Evolutionary conservation across 2,113 vertebrate genomes (phyloP).

Genomic region (Carassius carassius): DNA sequence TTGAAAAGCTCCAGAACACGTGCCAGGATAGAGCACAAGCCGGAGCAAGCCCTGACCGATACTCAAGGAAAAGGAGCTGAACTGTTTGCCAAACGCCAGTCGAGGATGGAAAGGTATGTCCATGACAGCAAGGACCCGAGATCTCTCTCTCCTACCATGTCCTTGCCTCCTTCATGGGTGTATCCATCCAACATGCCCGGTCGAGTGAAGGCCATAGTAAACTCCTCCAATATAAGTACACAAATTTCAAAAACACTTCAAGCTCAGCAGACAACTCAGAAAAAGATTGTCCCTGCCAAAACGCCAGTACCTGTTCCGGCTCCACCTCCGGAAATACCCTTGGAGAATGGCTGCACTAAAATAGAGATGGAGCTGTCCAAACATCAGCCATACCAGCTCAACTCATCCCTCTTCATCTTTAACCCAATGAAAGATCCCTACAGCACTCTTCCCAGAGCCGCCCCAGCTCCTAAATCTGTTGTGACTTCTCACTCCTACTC

Average conservation of each 20-base stretch:
- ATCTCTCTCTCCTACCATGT: constrained; percentile 91
- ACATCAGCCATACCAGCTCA: constrained; percentile 87
- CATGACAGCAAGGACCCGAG: constrained; percentile 79
- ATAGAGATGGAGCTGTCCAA: constrained; percentile 85
- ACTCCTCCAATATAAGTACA: constrained; percentile 73
- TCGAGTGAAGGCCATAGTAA: constrained; percentile 77
- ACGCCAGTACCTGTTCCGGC: constrained; percentile 50
- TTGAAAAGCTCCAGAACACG: constrained; percentile 87
- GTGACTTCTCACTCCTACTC: constrained; percentile 46
- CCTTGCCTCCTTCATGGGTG: constrained; percentile 94
- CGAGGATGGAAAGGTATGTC: constrained; percentile 93
- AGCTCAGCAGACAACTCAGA: constrained; percentile 70
- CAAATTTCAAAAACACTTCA: constrained; percentile 71
- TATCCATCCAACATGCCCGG: constrained; percentile 82
- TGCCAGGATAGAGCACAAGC: constrained; percentile 78
- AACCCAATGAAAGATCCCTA: constrained; percentile 84
- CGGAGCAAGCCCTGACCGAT: constrained; percentile 85
- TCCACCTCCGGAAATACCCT: constrained; percentile 70
- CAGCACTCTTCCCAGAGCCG: constrained; percentile 74
- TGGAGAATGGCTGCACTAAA: constrained; percentile 84
- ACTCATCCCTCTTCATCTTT: constrained; percentile 87
- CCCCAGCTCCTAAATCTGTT: constrained; percentile 75
- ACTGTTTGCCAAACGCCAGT: constrained; percentile 90
- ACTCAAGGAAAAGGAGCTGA: constrained; percentile 91
- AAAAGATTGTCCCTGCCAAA: constrained; percentile 61